These are phyloP conservation scores for Oryzias sinensis DNA, from an alignment of 2,797 vertebrate species.

Conservation along the genomic window DNA sequence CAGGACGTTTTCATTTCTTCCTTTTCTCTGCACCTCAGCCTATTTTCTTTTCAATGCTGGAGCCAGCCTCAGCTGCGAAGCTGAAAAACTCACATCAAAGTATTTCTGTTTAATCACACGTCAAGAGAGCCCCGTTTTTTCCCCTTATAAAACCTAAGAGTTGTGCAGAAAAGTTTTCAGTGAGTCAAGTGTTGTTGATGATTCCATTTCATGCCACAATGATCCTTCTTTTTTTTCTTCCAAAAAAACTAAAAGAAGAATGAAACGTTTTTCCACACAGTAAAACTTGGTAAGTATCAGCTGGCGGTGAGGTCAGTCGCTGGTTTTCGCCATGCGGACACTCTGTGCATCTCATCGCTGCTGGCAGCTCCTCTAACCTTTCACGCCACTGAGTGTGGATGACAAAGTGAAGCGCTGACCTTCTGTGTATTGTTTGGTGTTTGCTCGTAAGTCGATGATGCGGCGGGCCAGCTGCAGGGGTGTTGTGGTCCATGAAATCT, in stretches of 20 bases:
- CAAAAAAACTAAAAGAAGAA: no score
- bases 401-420: not conserved
- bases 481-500: not conserved
- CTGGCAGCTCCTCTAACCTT: slow-evolving; percentile 20
- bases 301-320: not conserved
- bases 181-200: not conserved
- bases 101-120: slow-evolving; percentile 57
- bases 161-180: slow-evolving; percentile 18
- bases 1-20: slow-evolving; percentile 35
- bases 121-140: slow-evolving; percentile 47
- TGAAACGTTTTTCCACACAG: not conserved
- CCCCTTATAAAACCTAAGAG: slow-evolving; percentile 1
- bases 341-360: slow-evolving; percentile 6
- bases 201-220: not conserved
- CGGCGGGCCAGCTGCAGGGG: not conserved
- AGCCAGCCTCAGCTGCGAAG: slow-evolving; percentile 19
- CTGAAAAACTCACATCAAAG: slow-evolving; percentile 57
- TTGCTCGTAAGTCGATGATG: slow-evolving; percentile 1
- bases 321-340: not conserved
- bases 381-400: slow-evolving; percentile 8
- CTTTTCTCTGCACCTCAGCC: slow-evolving; percentile 13
- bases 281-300: not conserved
- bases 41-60: slow-evolving; percentile 39
- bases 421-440: not conserved
- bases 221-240: slow-evolving; percentile 8